Conservation (phyloP, 2,888 invertebrate species). For the Torymus auratus region DNA sequence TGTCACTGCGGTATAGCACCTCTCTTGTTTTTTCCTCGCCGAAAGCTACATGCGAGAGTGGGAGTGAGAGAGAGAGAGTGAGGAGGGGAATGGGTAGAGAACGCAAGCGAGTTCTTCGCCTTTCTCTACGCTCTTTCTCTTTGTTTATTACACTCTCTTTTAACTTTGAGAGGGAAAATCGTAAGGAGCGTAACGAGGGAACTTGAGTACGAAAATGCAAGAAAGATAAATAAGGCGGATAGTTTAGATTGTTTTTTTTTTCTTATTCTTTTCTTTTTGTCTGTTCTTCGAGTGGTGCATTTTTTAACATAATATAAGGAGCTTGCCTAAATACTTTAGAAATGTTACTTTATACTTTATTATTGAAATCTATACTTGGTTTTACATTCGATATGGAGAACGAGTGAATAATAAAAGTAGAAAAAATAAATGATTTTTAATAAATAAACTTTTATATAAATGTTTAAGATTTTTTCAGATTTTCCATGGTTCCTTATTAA, state of each 20-base stretch:
- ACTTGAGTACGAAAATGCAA: conserved; percentile 25
- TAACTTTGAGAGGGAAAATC: conserved; percentile 9
- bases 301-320: no score
- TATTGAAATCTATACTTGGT: no score
- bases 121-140: conserved; percentile 1
- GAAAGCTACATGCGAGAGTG: conserved; percentile 3
- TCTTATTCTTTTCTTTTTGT: neutral
- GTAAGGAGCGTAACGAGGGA: conserved; percentile 15
- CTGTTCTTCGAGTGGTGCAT: no score
- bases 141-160: conserved; percentile 39
- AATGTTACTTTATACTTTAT: no score
- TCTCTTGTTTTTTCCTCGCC: conserved; percentile 10
- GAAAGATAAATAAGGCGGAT: conserved; percentile 17
- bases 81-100: neutral
- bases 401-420: no score
- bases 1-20: neutral
- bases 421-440: no score
- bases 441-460: no score
- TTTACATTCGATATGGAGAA: no score
- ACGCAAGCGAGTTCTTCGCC: no score
- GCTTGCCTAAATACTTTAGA: no score
- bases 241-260: neutral
- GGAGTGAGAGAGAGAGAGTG: neutral
- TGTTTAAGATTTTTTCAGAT: no score
- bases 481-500: no score